Evolutionary conservation across 35 echinoderm and acorn worm genomes (phyloP).

Genomic region (Hemicentrotus pulcherrimus): DNA sequence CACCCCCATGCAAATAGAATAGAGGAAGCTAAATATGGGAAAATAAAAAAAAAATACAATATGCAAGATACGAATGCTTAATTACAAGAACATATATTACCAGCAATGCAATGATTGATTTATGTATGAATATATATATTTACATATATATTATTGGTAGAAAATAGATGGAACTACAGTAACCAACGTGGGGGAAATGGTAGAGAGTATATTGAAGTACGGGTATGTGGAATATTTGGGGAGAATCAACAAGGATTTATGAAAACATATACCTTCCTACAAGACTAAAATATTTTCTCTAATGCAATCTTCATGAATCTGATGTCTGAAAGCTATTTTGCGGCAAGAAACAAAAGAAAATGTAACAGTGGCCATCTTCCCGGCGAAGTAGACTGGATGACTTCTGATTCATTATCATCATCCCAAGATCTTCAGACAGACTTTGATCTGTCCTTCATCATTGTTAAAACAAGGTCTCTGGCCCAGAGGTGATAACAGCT

Average conservation of each 20-base stretch:
- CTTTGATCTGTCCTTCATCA: not conserved
- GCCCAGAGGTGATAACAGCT: not conserved
- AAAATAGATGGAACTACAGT: not conserved
- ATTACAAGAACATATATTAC: too few relatives aligned
- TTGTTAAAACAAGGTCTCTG: constrained; percentile 26
- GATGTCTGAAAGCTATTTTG: not conserved
- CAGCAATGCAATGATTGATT: too few relatives aligned
- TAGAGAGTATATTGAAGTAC: too few relatives aligned
- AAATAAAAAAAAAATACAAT: too few relatives aligned
- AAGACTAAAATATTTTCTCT: not conserved
- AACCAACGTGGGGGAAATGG: too few relatives aligned
- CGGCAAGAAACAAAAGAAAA: not conserved
- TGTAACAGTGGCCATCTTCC: not conserved
- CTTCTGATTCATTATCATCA: not conserved
- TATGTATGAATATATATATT: not conserved
- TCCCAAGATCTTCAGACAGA: not conserved
- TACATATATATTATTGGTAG: not conserved
- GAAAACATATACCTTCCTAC: too few relatives aligned
- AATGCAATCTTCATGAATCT: not conserved
- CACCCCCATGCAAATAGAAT: too few relatives aligned
- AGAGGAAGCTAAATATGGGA: too few relatives aligned
- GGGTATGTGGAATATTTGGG: too few relatives aligned
- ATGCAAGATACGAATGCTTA: too few relatives aligned
- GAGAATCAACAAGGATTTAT: too few relatives aligned
- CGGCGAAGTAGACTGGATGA: not conserved